Base-by-base conservation (phyloP, 2,113 vertebrate genomes). In the Xiphophorus hellerii region DNA sequence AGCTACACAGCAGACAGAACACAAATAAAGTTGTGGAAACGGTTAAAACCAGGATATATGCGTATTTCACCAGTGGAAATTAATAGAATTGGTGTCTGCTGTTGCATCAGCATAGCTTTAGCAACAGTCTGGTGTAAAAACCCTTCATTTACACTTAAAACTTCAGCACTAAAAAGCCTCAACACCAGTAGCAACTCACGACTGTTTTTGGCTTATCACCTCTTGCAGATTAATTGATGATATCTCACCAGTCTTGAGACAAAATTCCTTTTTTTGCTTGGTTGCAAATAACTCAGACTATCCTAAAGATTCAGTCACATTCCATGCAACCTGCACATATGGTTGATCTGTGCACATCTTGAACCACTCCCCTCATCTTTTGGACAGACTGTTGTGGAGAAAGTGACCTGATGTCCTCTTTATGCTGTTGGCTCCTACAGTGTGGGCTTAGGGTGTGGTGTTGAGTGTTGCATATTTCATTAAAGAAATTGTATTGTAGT, bases 401-500 rank as follows among this genome's bases (percentile, higher is more conserved):
- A 25, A 62, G 37, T 71, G 69, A 71, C 29, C 64, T 13, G 3
- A 27, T 15, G 7, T 81, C 29, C 33, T 20, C 30, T 20, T 73
- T 29, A 44, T 17, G 37, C 17, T 71, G 63, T 74, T 33, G 2
- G 42, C 17, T 58, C 51, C 73, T 67, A 82, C 84, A 84, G 75
- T 73, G 78, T 88, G 83, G 74, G 62, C 68, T 85, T 13, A 58
- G 70, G 78, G 81, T 80, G 83, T 84, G 82, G 83, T 78, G 61
- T 72, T 79, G 70, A 70, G 58, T 74, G 42, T 54, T 68, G 63
- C 61, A 77, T 28, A 63, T 80, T 80, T 87, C 58, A 71, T 80
- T 58, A 37, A 8, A 48, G 60, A 51, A 76, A 67, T 64, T 39
- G 60, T 60, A 80, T 71, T 82, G 71, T 83, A 80, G 80, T 69